Conservation (phyloP, 2,888 invertebrate species). For the Galeruca laticollis region DNA sequence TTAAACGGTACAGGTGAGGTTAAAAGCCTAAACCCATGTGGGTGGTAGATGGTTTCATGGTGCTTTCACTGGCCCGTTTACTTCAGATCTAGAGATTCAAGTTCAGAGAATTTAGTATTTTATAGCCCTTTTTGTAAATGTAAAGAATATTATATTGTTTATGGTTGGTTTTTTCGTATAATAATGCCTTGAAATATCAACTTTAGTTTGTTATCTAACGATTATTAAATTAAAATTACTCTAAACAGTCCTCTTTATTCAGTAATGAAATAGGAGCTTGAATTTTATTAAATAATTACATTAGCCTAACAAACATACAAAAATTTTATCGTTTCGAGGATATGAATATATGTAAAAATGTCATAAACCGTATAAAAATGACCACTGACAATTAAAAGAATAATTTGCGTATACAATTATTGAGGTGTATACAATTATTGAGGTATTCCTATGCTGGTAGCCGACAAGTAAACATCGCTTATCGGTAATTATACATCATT, state of each 20-base stretch:
- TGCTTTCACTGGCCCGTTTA: constrained; percentile 38
- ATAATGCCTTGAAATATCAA: not conserved
- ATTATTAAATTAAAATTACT: not conserved
- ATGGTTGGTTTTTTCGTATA: not conserved
- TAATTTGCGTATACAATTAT: too few relatives aligned
- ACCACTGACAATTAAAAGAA: too few relatives aligned
- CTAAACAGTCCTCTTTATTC: not conserved
- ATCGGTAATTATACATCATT: too few relatives aligned
- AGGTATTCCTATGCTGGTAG: too few relatives aligned
- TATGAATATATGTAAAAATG: too few relatives aligned
- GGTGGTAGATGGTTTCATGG: constrained; percentile 34
- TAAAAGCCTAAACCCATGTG: constrained; percentile 36
- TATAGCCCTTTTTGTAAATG: constrained; percentile 18
- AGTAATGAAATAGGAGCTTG: not conserved
- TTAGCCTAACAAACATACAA: too few relatives aligned
- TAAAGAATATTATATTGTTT: constrained; percentile 1
- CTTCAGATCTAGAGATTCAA: constrained; percentile 37
- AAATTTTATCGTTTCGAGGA: too few relatives aligned
- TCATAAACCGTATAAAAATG: too few relatives aligned
- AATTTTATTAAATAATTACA: too few relatives aligned
- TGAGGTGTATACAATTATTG: too few relatives aligned
- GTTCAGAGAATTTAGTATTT: constrained; percentile 22
- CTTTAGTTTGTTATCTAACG: not conserved
- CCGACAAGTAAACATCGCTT: too few relatives aligned
- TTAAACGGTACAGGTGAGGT: constrained; percentile 12